Conservation (phyloP, 2,113 vertebrate genomes). For the Psilopogon haemacephalus region DNA sequence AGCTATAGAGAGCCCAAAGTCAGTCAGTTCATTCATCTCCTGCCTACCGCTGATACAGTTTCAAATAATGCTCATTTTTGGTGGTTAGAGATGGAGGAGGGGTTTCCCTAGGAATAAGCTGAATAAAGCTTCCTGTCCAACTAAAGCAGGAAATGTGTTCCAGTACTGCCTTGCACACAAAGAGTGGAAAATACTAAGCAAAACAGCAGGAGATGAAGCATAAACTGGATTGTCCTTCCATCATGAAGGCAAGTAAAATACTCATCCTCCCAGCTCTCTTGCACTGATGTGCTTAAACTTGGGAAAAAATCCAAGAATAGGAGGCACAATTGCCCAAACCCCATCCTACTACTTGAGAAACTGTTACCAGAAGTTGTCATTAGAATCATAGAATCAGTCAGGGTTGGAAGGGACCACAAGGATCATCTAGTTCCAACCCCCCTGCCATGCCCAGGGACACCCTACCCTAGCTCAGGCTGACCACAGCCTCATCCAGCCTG, state of each 20-base stretch:
- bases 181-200: conserved; percentile 63
- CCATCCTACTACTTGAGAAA: conserved; percentile 20
- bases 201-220: conserved; percentile 61
- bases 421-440: too few relatives aligned
- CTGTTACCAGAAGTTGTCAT: conserved; percentile 27
- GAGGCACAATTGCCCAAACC: conserved; percentile 33
- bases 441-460: too few relatives aligned
- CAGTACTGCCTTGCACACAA: conserved; percentile 45
- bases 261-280: neutral
- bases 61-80: conserved; percentile 22
- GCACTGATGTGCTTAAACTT: neutral
- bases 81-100: conserved; percentile 34
- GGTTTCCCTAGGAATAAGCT: conserved; percentile 62
- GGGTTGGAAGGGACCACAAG: too few relatives aligned
- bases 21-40: neutral
- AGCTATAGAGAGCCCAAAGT: neutral
- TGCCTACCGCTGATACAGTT: neutral
- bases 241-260: conserved; percentile 22
- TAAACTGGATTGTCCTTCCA: conserved; percentile 51
- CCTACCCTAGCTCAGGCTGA: too few relatives aligned
- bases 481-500: too few relatives aligned
- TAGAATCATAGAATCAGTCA: too few relatives aligned
- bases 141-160: conserved; percentile 61
- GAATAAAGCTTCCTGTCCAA: conserved; percentile 50
- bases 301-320: neutral